These are phyloP conservation scores for Trissolcus brochymenae DNA, from an alignment of 2,888 invertebrate genomes.

Conservation along the genomic window DNA sequence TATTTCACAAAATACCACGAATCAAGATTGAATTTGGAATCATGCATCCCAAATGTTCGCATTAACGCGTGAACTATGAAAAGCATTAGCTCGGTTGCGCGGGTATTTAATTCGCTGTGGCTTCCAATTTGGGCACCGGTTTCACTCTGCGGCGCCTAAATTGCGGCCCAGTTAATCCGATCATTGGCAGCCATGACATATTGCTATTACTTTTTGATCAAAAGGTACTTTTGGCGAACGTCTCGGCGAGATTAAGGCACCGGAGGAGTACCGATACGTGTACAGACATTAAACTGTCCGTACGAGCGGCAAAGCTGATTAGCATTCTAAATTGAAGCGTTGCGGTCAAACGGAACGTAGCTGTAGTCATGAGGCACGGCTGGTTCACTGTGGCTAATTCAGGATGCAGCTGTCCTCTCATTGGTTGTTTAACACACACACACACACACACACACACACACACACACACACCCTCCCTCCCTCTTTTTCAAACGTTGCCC, in stretches of 20 bases:
- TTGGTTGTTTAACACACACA: slow-evolving; percentile 41
- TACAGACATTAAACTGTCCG: slow-evolving; percentile 71
- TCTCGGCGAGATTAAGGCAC: slow-evolving; percentile 62
- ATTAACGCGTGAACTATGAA: slow-evolving; percentile 42
- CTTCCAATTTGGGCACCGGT: slow-evolving; percentile 14
- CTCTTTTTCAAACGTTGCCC: slow-evolving; percentile 17
- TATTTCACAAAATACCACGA: slow-evolving; percentile 32
- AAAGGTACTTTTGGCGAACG: slow-evolving; percentile 19
- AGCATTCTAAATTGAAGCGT: slow-evolving; percentile 76
- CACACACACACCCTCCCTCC: no score
- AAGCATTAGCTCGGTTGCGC: slow-evolving; percentile 19
- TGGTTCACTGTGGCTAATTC: slow-evolving; percentile 70
- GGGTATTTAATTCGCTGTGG: slow-evolving; percentile 30
- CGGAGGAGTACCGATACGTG: slow-evolving; percentile 65
- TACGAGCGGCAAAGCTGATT: slow-evolving; percentile 67
- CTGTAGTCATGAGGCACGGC: slow-evolving; percentile 62
- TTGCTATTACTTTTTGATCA: slow-evolving; percentile 45
- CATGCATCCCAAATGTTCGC: slow-evolving; percentile 24
- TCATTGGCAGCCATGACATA: slow-evolving; percentile 46
- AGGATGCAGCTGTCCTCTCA: slow-evolving; percentile 62
- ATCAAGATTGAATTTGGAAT: slow-evolving; percentile 38
- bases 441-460: no score
- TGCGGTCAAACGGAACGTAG: slow-evolving; percentile 69
- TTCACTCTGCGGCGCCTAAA: slow-evolving; percentile 4
- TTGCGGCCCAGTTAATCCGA: slow-evolving; percentile 34